These are phyloP conservation scores for Nemotelus nigrinus DNA, from an alignment of 2,888 invertebrate species.

Conservation along the genomic window DNA sequence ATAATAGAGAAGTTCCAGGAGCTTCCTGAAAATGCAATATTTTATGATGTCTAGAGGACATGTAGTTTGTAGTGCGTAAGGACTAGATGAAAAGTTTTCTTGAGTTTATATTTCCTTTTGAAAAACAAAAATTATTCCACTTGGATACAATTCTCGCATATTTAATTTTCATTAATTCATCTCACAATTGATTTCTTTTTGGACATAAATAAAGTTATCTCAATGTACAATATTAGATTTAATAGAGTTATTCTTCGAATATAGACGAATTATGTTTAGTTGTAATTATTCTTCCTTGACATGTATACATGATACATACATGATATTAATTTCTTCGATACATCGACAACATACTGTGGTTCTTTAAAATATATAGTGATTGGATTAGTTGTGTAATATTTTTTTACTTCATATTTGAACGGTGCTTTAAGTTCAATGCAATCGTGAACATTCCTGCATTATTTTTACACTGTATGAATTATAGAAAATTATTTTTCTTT, in stretches of 20 bases:
- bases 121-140: not conserved
- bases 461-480: slow-evolving; percentile 24
- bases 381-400: slow-evolving; percentile 21
- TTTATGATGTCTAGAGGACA: slow-evolving; percentile 17
- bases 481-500: slow-evolving; percentile 16
- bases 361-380: slow-evolving; percentile 2
- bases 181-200: not conserved
- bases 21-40: slow-evolving; percentile 37
- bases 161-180: not conserved
- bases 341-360: slow-evolving; percentile 2
- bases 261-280: slow-evolving; percentile 1
- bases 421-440: slow-evolving; percentile 42
- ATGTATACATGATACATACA: not conserved
- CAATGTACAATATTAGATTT: slow-evolving; percentile 6
- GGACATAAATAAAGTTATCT: not conserved
- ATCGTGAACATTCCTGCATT: slow-evolving; percentile 23
- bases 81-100: slow-evolving; percentile 19
- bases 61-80: not conserved
- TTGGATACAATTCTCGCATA: not conserved
- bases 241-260: not conserved
- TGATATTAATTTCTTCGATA: not conserved
- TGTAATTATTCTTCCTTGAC: not conserved
- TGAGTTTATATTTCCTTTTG: not conserved
- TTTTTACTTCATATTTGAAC: slow-evolving; percentile 23
- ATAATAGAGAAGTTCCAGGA: slow-evolving; percentile 19